Percentiles rank a stretch among this genome's conserved stretches.
Evolutionary conservation across 2,888 invertebrate species (phyloP).

Genomic region (Mythimna pallens): DNA sequence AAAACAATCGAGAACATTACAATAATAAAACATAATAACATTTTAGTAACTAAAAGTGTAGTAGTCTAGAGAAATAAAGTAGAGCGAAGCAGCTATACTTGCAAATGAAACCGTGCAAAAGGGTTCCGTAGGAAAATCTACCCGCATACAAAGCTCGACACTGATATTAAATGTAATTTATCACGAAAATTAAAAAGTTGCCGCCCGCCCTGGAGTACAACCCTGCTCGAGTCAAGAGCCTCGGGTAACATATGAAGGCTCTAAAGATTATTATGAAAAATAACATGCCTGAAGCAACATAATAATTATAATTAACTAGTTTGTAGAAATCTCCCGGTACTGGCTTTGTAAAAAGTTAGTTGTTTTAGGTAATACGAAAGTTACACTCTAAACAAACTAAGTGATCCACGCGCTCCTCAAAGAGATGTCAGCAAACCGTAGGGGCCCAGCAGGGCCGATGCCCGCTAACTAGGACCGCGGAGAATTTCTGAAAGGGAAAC

Average conservation of each 20-base stretch:
- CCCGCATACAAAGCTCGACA: constrained; percentile 43
- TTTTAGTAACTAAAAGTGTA: background rate
- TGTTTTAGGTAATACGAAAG: background rate
- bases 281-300: constrained; percentile 24
- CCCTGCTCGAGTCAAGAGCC: constrained; percentile 22
- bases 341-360: background rate
- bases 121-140: constrained; percentile 29
- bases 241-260: constrained; percentile 26
- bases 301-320: constrained; percentile 17
- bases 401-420: no score
- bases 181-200: constrained; percentile 57
- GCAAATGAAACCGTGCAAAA: background rate
- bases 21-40: background rate
- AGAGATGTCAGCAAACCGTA: no score
- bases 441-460: no score
- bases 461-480: no score
- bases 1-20: background rate
- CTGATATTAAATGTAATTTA: constrained; percentile 54
- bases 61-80: background rate
- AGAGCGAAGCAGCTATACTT: background rate
- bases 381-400: background rate
- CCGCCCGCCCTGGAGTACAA: constrained; percentile 15
- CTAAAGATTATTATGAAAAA: constrained; percentile 39
- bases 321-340: background rate
- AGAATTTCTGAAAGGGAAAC: no score